These are phyloP conservation scores for Blastomussa wellsi DNA, from an alignment of 92 coral and sea anemone species.

Conservation along the genomic window DNA sequence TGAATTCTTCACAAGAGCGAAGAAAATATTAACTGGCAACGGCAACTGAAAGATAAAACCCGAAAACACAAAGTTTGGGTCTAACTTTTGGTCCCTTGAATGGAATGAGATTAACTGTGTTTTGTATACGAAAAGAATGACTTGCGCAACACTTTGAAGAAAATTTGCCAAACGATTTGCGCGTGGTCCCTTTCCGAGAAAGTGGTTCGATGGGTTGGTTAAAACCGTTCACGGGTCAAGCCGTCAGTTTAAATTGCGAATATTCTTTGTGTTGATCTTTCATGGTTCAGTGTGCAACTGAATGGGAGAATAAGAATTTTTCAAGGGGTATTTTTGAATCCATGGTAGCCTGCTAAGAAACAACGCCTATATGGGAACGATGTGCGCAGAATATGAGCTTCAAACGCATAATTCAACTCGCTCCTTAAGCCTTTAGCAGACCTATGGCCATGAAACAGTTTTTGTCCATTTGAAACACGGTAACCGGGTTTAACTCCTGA, in stretches of 20 bases:
- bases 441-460: not conserved
- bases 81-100: not conserved
- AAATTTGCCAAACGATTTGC: not conserved
- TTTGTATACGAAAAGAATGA: not conserved
- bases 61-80: not conserved
- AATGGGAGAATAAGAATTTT: constrained; percentile 46
- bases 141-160: not conserved
- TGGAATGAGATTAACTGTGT: not conserved
- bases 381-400: not conserved
- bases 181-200: not conserved
- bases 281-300: constrained; percentile 2
- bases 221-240: not conserved
- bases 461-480: constrained; percentile 31
- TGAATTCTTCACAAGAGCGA: not conserved
- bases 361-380: constrained; percentile 47
- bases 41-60: not conserved
- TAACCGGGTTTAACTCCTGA: constrained; percentile 54
- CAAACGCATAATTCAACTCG: not conserved
- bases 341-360: constrained; percentile 83
- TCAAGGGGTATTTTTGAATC: constrained; percentile 36
- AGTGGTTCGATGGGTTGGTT: not conserved
- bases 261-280: not conserved
- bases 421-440: not conserved
- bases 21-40: not conserved
- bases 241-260: not conserved